phyloP scores from a whole-genome alignment of 1,140 invertebrate genomes.

The Platorchestia sp. region DNA sequence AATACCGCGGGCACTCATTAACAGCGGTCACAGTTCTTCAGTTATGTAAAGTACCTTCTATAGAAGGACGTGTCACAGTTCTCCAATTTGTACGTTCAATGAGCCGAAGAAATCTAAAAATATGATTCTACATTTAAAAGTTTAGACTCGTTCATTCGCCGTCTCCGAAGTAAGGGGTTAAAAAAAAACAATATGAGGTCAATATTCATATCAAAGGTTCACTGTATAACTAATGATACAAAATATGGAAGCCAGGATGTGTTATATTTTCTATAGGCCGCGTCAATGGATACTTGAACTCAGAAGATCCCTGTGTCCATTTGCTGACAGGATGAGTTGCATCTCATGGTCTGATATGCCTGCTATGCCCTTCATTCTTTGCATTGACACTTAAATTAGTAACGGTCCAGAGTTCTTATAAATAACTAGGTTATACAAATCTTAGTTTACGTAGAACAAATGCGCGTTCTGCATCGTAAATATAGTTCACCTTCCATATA shows the following conservation, averaged over 20 bases:
- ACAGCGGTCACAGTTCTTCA: too few species aligned
- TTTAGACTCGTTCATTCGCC: not conserved
- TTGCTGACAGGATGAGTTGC: not conserved
- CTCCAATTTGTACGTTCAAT: not conserved
- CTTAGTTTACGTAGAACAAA: not conserved
- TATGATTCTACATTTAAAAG: not conserved
- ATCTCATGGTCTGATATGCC: not conserved
- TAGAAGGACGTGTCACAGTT: not conserved
- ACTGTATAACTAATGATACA: conserved; percentile 18
- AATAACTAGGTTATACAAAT: not conserved
- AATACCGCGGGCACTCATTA: too few species aligned
- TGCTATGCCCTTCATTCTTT: not conserved
- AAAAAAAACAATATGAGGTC: not conserved
- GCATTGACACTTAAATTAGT: not conserved
- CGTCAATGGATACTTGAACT: not conserved
- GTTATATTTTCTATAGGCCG: conserved; percentile 33
- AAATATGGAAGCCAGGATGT: conserved; percentile 49
- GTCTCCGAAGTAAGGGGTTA: not conserved
- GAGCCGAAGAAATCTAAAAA: not conserved
- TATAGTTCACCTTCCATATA: too few species aligned
- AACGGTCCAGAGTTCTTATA: not conserved
- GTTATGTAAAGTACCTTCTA: too few species aligned
- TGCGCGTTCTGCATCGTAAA: not conserved
- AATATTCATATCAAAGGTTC: conserved; percentile 52
- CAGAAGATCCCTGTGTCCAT: not conserved